phyloP scores from a whole-genome alignment of 2,113 vertebrate genomes.

The Herpailurus yagouaroundi region DNA sequence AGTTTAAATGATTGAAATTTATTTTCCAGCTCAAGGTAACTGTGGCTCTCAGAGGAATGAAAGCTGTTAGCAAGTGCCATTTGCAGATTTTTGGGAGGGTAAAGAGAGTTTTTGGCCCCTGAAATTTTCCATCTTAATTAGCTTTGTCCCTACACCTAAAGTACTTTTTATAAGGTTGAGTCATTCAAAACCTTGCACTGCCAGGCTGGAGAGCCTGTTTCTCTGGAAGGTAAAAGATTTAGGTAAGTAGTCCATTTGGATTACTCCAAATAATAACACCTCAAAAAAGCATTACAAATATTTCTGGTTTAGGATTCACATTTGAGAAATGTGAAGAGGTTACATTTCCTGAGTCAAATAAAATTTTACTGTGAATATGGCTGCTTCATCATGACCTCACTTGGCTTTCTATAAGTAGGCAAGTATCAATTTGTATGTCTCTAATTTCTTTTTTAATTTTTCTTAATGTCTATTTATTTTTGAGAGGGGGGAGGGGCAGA shows the following conservation, averaged over 20 bases:
- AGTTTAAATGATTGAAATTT: background rate
- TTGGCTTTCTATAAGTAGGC: background rate
- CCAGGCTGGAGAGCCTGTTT: background rate
- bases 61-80: background rate
- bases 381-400: background rate
- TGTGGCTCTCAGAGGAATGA: background rate
- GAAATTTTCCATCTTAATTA: background rate
- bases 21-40: background rate
- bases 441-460: background rate
- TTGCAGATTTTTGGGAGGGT: background rate
- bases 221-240: background rate
- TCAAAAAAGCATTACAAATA: background rate
- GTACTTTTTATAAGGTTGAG: background rate
- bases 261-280: background rate
- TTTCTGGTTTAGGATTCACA: background rate
- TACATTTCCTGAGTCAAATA: background rate
- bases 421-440: background rate
- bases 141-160: background rate
- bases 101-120: background rate
- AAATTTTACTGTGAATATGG: background rate
- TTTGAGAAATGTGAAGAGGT: constrained; percentile 4
- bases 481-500: no score
- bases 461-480: no score
- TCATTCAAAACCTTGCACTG: background rate
- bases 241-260: background rate